Base-by-base conservation (phyloP, 2,888 invertebrate genomes). In the Sinohyriopsis cumingii region DNA sequence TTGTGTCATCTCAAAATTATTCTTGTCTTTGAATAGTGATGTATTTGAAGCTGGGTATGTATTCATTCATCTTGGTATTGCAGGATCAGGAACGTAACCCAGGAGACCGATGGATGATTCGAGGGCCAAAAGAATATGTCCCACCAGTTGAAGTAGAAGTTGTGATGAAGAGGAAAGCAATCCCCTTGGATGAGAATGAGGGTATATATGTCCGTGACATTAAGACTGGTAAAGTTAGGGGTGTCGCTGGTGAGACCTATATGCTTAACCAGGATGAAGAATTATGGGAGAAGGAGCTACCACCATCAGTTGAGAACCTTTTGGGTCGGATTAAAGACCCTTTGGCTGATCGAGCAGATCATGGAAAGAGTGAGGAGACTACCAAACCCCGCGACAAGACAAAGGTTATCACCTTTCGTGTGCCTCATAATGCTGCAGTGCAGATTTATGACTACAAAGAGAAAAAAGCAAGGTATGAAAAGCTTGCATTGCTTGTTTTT, bases 361-460 rank as follows among this genome's bases (percentile, higher is more conserved):
- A 69, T 3, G 19, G 28, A 18, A 45, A 60, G 5, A 12, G 59
- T 24, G 20, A 65, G 4, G 62, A 77, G 86, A 18, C 56, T 1
- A 18, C 22, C 19, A 77, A 73, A 22, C 19, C 77, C 24, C 78
- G 89, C 6, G 89, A 90, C 71, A 88, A 89, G 76, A 90, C 89
- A 0, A 76, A 82, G 54, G 90, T 91, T 5, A 85, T 91, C 20
- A 88, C 89, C 3, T 90, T 90, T 82, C 84, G 91, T 68, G 91
- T 91, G 18, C 91, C 91, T 24, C 91, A 92, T 82, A 91, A 92
- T 85, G 91, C 91, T 18, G 91, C 91, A 64, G 91, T 91, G 19
- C 91, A 91, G 84, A 90, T 91, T 60, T 91, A 91, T 81, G 91
- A 91, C 78, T 92, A 91, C 81, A 92, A 91, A 77, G 90, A 90